Percentiles rank a stretch among this genome's conserved stretches.
Conservation (phyloP, 2,113 vertebrate species). For the Phalacrocorax brasilianus region DNA sequence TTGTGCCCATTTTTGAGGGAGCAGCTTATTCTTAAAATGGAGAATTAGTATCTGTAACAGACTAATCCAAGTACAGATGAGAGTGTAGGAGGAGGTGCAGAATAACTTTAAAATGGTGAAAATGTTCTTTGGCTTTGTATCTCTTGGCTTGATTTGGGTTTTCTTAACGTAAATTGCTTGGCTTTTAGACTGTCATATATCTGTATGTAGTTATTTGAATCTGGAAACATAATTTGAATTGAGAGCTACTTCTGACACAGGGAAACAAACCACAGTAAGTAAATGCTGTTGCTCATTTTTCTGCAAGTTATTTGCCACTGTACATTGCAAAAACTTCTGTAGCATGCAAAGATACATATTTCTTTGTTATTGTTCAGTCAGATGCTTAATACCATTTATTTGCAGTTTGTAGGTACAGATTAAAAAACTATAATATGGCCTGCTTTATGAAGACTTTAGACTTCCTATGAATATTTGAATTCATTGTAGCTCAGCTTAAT, state of each 20-base stretch:
- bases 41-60: neutral
- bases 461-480: neutral
- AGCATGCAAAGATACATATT: neutral
- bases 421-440: neutral
- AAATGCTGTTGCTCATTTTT: neutral
- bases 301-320: neutral
- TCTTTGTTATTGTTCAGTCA: neutral
- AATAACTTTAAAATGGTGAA: neutral
- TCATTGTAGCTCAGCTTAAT: neutral
- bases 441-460: neutral
- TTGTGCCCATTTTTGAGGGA: neutral
- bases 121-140: neutral
- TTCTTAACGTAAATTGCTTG: neutral
- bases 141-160: neutral
- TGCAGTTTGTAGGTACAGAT: neutral
- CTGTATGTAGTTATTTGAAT: neutral
- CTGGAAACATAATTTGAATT: neutral
- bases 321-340: neutral
- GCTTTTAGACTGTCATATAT: neutral
- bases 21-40: neutral
- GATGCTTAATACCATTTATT: neutral
- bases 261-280: neutral
- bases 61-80: neutral
- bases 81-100: neutral
- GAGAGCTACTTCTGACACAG: neutral